Evolutionary conservation across 1,140 invertebrate species (phyloP).

Genomic region (Calliphora vicina): DNA sequence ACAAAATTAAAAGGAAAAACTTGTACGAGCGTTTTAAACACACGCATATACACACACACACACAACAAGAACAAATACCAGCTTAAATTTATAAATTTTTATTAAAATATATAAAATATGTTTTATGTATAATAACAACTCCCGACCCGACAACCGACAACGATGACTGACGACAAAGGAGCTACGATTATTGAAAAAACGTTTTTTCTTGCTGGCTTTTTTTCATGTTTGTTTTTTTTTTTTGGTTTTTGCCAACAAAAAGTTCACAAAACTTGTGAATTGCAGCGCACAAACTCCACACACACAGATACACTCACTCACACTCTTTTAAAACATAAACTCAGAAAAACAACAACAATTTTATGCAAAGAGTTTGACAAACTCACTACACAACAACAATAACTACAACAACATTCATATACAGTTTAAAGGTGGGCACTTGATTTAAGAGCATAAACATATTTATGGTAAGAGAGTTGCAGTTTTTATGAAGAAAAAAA

Average conservation of each 20-base stretch:
- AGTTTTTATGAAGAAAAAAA: too few species aligned
- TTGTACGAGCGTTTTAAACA: not conserved
- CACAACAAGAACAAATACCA: too few species aligned
- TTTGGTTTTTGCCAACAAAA: constrained; percentile 11
- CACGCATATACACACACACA: not conserved
- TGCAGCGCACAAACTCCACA: constrained; percentile 6
- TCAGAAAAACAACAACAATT: too few species aligned
- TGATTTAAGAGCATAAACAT: not conserved
- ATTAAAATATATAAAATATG: too few species aligned
- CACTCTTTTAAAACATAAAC: not conserved
- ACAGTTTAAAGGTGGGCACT: not conserved
- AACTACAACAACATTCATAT: not conserved
- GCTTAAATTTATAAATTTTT: too few species aligned
- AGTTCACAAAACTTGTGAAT: not conserved
- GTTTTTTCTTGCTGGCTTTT: not conserved
- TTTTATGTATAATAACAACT: not conserved
- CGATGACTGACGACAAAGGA: constrained; percentile 28
- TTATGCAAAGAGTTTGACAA: constrained; percentile 1
- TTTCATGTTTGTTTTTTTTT: too few species aligned
- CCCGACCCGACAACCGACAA: constrained; percentile 14
- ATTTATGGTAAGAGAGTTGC: not conserved
- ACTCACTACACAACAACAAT: not conserved
- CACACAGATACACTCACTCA: not conserved
- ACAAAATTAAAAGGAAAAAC: not conserved
- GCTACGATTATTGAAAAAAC: constrained; percentile 23